phyloP scores from a whole-genome alignment of 1,140 invertebrate genomes.

The Lerema accius region DNA sequence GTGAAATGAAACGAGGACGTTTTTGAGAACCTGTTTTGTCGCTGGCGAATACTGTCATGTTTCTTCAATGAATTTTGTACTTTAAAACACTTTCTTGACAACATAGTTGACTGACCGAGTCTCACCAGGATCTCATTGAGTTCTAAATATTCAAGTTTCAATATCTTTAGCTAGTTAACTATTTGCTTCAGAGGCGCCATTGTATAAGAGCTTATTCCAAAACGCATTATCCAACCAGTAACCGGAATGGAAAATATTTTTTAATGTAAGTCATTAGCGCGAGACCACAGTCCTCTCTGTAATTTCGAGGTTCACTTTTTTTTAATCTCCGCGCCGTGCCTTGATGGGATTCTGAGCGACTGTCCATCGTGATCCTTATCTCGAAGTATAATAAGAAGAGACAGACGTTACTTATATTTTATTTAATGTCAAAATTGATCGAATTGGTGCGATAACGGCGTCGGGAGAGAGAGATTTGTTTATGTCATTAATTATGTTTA shows the following conservation, averaged over 20 bases:
- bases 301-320: constrained; percentile 73
- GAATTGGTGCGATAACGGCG: constrained; percentile 69
- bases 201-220: constrained; percentile 45
- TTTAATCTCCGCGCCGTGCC: constrained; percentile 62
- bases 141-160: too few relatives aligned
- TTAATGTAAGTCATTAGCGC: constrained; percentile 79
- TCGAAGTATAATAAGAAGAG: constrained; percentile 76
- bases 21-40: constrained; percentile 61
- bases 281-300: constrained; percentile 66
- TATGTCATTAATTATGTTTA: constrained; percentile 74
- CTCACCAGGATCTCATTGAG: too few relatives aligned
- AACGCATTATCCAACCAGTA: constrained; percentile 62
- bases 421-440: constrained; percentile 80
- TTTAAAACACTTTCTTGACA: constrained; percentile 39
- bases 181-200: constrained; percentile 51
- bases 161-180: constrained; percentile 48
- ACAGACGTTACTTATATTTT: constrained; percentile 82
- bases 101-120: too few relatives aligned
- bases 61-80: constrained; percentile 59
- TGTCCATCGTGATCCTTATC: constrained; percentile 79
- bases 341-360: constrained; percentile 77
- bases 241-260: constrained; percentile 76
- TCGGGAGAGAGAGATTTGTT: constrained; percentile 71
- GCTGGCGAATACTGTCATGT: constrained; percentile 44
- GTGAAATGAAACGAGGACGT: constrained; percentile 66